A percentile compares a stretch with the other conserved stretches of the same genome.
Conservation (phyloP, 2,797 vertebrate genomes). For the Xerus rutilus region DNA sequence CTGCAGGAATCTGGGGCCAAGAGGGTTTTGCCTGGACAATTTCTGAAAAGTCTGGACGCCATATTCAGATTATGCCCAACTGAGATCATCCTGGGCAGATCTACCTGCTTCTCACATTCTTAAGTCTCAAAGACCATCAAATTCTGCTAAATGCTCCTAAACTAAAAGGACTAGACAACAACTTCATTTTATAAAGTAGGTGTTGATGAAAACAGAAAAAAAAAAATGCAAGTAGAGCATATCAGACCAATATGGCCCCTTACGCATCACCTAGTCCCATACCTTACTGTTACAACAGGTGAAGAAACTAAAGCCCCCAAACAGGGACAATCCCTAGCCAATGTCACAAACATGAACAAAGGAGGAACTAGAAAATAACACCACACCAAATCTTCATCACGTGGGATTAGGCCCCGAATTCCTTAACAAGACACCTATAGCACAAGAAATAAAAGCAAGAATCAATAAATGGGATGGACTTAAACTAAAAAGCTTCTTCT, state of each 20-base stretch:
- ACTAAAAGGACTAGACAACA: background rate
- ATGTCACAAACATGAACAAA: background rate
- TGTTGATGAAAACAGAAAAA: background rate
- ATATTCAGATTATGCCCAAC: background rate
- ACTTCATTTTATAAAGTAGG: constrained; percentile 31
- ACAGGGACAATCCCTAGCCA: background rate
- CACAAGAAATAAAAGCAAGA: too few species aligned
- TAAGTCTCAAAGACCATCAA: constrained; percentile 36
- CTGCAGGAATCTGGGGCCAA: background rate
- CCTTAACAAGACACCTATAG: too few species aligned
- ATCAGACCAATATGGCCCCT: background rate
- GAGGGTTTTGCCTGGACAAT: constrained; percentile 43
- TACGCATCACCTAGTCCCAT: background rate
- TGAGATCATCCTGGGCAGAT: background rate
- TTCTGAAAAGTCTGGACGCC: constrained; percentile 38
- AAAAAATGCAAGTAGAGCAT: background rate
- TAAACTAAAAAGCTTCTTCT: too few species aligned
- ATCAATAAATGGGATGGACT: too few species aligned
- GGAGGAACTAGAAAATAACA: constrained; percentile 9
- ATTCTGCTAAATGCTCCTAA: background rate
- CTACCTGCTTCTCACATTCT: background rate
- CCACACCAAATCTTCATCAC: too few species aligned
- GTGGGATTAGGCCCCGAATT: too few species aligned
- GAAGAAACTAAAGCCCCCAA: background rate
- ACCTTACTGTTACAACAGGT: background rate